Base-by-base conservation (phyloP, 2,888 invertebrate species). In the Thymelicus sylvestris region DNA sequence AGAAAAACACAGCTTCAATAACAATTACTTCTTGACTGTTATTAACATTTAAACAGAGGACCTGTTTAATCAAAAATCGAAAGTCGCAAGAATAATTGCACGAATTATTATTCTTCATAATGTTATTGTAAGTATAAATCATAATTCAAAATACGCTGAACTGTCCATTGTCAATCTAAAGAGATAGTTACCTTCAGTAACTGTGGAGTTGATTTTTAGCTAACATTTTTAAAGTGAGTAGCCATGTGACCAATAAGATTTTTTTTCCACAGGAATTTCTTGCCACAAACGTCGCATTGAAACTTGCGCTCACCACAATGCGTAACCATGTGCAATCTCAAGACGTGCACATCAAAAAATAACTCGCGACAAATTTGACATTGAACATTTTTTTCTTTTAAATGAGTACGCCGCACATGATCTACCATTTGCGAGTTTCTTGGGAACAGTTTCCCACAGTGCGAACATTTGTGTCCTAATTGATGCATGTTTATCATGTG, bases 281-380 rank as follows among this genome's bases (percentile, higher is more conserved):
- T 93, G 0, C 93, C 92, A 74, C 95, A 95, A 3, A 94, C 82
- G 64, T 95, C 93, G 73, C 95, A 95, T 65, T 93, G 89, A 73
- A 93, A 93, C 12, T 88, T 87, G 7, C 89, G 86, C 5, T 93
- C 92, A 7, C 89, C 90, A 12, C 86, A 84, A 79, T 94, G 94
- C 47, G 88, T 88, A n/a, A 87, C 88, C 81, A 89, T 88, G 73
- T 94, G 94, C 6, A 83, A 76, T 47, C 82, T 85, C 44, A 86
- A 71, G 2, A 81, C 74, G 0, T 81, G 79, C 50, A 80, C 80
- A 71, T 86, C 83, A 67, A 86, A 87, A 64, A 88, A 85, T 57
- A 80, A 80, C 66, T 82, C 83, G 6, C 79, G 77, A 63, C 89
- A 89, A 3, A 87, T 77, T 0, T 81, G 75, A 67, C 89, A 88